Conservation (phyloP, 2,113 vertebrate species). For the Philantomba maxwellii region DNA sequence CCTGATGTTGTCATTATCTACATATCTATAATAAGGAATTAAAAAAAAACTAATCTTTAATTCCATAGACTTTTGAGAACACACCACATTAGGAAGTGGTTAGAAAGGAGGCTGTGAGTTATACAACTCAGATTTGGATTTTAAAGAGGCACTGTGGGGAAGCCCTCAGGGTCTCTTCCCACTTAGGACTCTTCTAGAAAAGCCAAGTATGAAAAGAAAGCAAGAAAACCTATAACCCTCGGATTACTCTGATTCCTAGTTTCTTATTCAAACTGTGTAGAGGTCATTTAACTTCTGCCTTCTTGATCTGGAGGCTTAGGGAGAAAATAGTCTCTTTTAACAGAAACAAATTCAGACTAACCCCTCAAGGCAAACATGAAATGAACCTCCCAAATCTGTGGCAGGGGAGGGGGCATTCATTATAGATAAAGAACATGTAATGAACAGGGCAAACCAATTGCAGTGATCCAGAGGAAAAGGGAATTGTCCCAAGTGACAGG, state of each 20-base stretch:
- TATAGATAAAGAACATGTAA: neutral
- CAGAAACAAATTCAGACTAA: neutral
- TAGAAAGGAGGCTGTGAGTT: neutral
- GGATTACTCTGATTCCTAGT: neutral
- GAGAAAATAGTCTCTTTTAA: neutral
- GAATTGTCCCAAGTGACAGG: neutral
- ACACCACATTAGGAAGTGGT: neutral
- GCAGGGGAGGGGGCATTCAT: neutral
- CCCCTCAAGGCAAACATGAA: neutral
- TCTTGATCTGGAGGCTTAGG: neutral
- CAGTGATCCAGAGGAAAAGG: neutral
- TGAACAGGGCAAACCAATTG: neutral
- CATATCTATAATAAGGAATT: neutral
- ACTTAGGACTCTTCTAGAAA: neutral
- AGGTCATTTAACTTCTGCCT: neutral
- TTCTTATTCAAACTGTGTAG: neutral
- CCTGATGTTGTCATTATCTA: neutral
- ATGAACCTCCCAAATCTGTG: neutral
- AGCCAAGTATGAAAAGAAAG: neutral
- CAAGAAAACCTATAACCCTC: neutral
- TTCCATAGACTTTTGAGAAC: neutral
- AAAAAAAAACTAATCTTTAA: neutral
- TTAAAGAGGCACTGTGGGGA: neutral
- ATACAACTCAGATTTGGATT: neutral
- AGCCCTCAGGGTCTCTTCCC: neutral